These are phyloP conservation scores for Patella caerulea DNA, from an alignment of 2,888 invertebrate species.

Conservation along the genomic window DNA sequence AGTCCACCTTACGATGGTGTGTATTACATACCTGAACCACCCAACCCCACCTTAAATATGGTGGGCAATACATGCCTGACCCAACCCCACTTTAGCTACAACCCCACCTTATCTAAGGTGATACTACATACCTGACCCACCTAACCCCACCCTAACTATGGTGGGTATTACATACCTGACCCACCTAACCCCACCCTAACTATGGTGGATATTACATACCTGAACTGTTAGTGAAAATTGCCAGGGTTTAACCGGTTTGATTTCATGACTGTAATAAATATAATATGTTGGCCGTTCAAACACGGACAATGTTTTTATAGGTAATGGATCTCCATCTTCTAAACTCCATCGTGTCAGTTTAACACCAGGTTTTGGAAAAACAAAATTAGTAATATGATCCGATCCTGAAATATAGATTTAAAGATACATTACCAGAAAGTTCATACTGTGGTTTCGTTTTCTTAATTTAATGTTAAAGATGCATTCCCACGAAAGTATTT, in stretches of 20 bases:
- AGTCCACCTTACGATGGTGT: no score
- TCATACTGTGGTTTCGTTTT: background rate
- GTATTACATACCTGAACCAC: no score
- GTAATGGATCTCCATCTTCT: constrained; percentile 72
- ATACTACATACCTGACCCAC: background rate
- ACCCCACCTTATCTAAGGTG: background rate
- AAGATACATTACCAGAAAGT: no score
- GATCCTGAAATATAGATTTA: constrained; percentile 74
- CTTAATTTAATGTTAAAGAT: no score
- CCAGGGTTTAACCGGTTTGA: constrained; percentile 75
- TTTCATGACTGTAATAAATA: constrained; percentile 79
- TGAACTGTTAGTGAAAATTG: constrained; percentile 77
- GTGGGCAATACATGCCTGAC: no score
- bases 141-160: background rate
- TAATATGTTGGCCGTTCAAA: constrained; percentile 79
- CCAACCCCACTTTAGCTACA: no score
- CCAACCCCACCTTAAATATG: no score
- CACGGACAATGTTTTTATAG: constrained; percentile 74
- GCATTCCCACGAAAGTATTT: no score
- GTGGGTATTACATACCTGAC: background rate
- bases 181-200: background rate
- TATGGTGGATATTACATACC: constrained; percentile 68
- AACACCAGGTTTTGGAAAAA: constrained; percentile 77
- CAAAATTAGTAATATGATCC: constrained; percentile 79
- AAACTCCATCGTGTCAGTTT: constrained; percentile 77